These are phyloP conservation scores for Arge pagana DNA, from an alignment of 2,888 invertebrate genomes.

Conservation along the genomic window DNA sequence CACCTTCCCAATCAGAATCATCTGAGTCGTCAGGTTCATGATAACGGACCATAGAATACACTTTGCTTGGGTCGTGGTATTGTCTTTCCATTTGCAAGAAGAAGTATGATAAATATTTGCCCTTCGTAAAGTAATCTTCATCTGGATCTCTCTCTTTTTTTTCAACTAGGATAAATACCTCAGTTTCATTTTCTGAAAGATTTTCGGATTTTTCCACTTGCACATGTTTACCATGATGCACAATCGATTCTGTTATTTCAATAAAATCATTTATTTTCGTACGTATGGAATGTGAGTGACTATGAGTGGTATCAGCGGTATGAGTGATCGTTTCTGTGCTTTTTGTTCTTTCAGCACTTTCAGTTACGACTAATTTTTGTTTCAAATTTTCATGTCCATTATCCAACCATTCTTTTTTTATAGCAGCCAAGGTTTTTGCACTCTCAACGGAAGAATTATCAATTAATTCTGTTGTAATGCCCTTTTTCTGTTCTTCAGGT, in stretches of 20 bases:
- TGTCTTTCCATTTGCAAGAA: slow-evolving; percentile 52
- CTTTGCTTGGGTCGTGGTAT: slow-evolving; percentile 45
- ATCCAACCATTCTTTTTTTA: slow-evolving; percentile 11
- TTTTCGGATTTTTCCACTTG: slow-evolving; percentile 9
- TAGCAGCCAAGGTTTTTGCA: too few species aligned
- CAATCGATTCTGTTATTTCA: not conserved
- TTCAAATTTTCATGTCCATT: not conserved
- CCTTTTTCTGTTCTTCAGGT: too few species aligned
- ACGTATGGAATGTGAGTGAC: not conserved
- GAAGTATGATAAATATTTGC: slow-evolving; percentile 51
- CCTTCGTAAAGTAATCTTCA: slow-evolving; percentile 50
- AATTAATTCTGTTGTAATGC: too few species aligned
- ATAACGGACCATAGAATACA: slow-evolving; percentile 48
- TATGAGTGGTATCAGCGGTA: not conserved
- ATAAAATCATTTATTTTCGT: not conserved
- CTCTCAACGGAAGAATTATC: too few species aligned
- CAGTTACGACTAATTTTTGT: too few species aligned
- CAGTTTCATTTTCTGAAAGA: slow-evolving; percentile 42
- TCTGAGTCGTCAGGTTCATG: slow-evolving; percentile 35
- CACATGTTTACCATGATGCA: not conserved
- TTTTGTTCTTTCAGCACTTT: not conserved
- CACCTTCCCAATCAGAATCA: slow-evolving; percentile 5
- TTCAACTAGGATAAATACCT: slow-evolving; percentile 36
- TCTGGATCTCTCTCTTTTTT: slow-evolving; percentile 36
- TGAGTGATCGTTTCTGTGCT: not conserved